phyloP scores from a whole-genome alignment of 2,888 invertebrate genomes.

The Petrophora chlorosata region DNA sequence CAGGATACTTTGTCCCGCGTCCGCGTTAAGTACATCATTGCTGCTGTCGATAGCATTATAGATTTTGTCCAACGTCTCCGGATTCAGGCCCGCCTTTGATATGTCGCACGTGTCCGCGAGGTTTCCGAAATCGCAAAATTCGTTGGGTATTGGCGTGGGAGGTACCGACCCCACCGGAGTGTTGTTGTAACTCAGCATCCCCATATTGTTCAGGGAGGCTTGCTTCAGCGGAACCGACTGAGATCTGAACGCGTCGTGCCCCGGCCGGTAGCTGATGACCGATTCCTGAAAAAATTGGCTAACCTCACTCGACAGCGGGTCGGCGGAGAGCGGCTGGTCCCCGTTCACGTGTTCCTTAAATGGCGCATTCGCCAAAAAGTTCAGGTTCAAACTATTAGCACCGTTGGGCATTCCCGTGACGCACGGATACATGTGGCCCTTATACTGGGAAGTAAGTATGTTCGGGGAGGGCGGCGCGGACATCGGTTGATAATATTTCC shows the following conservation, averaged over 20 bases:
- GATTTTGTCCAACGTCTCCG: slow-evolving; percentile 86
- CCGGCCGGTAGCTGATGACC: slow-evolving; percentile 65
- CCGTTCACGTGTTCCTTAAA: slow-evolving; percentile 76
- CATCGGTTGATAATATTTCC: slow-evolving; percentile 80
- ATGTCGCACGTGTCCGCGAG: slow-evolving; percentile 84
- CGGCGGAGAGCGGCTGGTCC: slow-evolving; percentile 74
- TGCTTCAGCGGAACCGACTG: slow-evolving; percentile 91
- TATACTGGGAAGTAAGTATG: slow-evolving; percentile 74
- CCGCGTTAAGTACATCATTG: slow-evolving; percentile 70
- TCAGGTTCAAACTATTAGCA: slow-evolving; percentile 69
- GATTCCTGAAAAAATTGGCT: slow-evolving; percentile 85
- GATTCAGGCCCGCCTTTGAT: slow-evolving; percentile 77
- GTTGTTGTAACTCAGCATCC: slow-evolving; percentile 71
- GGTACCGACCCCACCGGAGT: slow-evolving; percentile 86
- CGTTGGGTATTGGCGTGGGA: slow-evolving; percentile 87
- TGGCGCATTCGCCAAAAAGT: slow-evolving; percentile 69
- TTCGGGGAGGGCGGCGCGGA: slow-evolving; percentile 89
- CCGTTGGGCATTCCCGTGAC: slow-evolving; percentile 65
- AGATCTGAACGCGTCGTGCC: slow-evolving; percentile 84
- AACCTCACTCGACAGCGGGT: slow-evolving; percentile 84
- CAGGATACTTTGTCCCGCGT: slow-evolving; percentile 56
- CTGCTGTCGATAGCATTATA: slow-evolving; percentile 85
- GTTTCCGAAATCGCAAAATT: slow-evolving; percentile 88
- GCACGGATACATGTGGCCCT: slow-evolving; percentile 77
- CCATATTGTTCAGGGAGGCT: slow-evolving; percentile 75